Evolutionary conservation across 2,113 vertebrate genomes (phyloP), one percentile per base, ranked within the genome.

Genomic region (Eira barbara): DNA sequence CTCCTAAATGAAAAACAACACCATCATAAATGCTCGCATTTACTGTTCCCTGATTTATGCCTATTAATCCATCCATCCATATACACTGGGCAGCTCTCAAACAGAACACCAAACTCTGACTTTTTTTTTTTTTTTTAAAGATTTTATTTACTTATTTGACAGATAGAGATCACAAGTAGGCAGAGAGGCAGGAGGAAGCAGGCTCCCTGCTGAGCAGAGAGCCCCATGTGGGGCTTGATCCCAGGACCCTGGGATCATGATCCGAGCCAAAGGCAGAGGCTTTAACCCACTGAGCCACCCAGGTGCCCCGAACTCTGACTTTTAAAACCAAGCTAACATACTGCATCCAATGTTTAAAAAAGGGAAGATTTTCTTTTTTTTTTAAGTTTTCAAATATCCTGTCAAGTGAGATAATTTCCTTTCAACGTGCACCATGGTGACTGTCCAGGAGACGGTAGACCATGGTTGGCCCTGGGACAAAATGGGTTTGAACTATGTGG

Each of bases 1-100:
- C 47, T 98, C 99, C 99, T 99, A 99, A 98, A 98, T 34, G 94
- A 97, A 97, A 98, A 98, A 98, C 86, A 74, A 23, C 31, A 97
- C 59, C 80, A 92, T 97, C 94, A 93, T 96, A 52, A 98, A 97
- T 87, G 94, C 96, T 84, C 94, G 81, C n/a, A 74, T 45, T 67
- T 65, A 34, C 39, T 18, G 82, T n/a, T 42, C 17, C 25, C 52
- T 92, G 49, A 4, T 45, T 52, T 34, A 17, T 15, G 73, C 25
- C 61, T 67, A 88, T 0, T 2, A 47, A 45, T 34, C 45, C 18
- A 52, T 5, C 47, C 17, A 7, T 29, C 34, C 11, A 12, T 9
- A 4, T 5, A 76, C 3, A 29, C 42, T n/a, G n/a, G 11, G 17
- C 5, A 74, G 47, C 63, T 87, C 84, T 49, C 34, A 55, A 61